Evolutionary conservation across 2,797 vertebrate species (phyloP).

Genomic region (Podargus strigoides): DNA sequence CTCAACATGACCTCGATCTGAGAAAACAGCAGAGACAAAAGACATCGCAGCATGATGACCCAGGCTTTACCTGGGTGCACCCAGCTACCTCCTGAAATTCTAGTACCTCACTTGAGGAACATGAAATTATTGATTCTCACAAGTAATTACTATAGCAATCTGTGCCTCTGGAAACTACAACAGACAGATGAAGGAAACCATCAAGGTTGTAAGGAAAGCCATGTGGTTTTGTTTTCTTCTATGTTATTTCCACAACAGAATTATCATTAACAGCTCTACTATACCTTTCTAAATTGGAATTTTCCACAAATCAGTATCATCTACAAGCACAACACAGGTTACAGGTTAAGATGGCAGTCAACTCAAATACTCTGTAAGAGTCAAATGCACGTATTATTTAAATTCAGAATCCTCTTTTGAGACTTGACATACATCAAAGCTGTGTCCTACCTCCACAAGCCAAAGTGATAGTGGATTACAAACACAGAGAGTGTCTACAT

Average conservation of each 20-base stretch:
- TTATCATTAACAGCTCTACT: not conserved
- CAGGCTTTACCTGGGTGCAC: not conserved
- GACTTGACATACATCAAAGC: not conserved
- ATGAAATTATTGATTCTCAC: not conserved
- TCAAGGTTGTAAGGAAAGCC: not conserved
- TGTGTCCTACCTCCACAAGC: not conserved
- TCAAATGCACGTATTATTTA: not conserved
- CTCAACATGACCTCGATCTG: not conserved
- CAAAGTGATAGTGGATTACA: slow-evolving; percentile 17
- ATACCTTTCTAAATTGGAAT: not conserved
- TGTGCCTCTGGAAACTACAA: not conserved
- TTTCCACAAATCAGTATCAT: not conserved
- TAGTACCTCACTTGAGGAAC: not conserved
- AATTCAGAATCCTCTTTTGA: not conserved
- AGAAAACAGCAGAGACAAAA: not conserved
- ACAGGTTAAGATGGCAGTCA: not conserved
- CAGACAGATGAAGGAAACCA: not conserved
- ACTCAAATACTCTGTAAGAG: not conserved
- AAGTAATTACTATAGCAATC: rapidly evolving
- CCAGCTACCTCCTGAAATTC: not conserved
- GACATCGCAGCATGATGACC: rapidly evolving
- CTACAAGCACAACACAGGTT: not conserved
- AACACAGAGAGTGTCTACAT: slow-evolving; percentile 15
- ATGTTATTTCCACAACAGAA: not conserved
- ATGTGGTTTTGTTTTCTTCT: not conserved